A percentile compares a stretch with the other conserved stretches of the same genome.
Evolutionary conservation across 2,113 vertebrate species (phyloP).

Genomic region (Anguilla japonica): DNA sequence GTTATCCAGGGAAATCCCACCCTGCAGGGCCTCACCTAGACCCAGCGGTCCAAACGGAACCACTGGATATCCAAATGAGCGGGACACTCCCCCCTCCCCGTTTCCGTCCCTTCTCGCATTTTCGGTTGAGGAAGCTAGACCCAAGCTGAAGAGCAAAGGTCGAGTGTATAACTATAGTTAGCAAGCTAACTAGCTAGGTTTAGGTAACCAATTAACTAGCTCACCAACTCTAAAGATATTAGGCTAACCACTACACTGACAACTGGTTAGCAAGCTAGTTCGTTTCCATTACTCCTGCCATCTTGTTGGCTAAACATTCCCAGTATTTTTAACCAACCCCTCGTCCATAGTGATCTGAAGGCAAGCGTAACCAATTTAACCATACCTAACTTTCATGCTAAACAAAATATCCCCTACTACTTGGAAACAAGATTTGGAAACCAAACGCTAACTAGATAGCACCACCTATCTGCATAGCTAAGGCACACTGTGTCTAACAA

Average conservation of each 20-base stretch:
- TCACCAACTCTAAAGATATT: background rate
- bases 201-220: constrained; percentile 48
- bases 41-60: constrained; percentile 24
- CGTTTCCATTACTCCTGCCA: constrained; percentile 9
- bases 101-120: constrained; percentile 57
- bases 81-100: constrained; percentile 38
- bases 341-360: background rate
- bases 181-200: constrained; percentile 52
- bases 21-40: constrained; percentile 72
- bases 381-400: background rate
- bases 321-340: background rate
- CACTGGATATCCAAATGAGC: constrained; percentile 49
- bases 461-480: background rate
- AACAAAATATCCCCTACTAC: background rate
- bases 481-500: background rate
- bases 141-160: background rate
- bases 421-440: no score
- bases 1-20: constrained; percentile 72
- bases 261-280: background rate
- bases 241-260: background rate
- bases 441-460: background rate
- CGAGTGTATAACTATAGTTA: constrained; percentile 30
- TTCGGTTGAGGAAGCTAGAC: constrained; percentile 10
- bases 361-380: background rate
- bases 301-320: background rate